Evolutionary conservation across 1,140 invertebrate species (phyloP), one percentile per base, ranked within the genome.

Genomic region (Wasmannia auropunctata): DNA sequence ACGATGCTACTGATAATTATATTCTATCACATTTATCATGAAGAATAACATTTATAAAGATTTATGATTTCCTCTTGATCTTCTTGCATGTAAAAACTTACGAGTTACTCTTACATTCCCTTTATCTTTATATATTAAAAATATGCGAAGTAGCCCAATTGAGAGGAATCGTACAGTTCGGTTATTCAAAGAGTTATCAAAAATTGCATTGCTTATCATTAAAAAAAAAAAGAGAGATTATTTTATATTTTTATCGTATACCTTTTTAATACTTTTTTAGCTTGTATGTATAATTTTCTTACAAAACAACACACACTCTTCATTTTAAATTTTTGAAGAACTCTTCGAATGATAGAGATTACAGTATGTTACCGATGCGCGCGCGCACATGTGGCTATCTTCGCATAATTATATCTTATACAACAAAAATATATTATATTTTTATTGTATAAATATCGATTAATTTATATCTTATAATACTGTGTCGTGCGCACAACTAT

Each of bases 351-450:
- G 22, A 72, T 34, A 69, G 14, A 58, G 11, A 72, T 56, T 16
- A 25, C 11, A 69, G 16, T 80, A 31, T 25, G 19, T 69, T 54
- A 69, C n/a, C n/a, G n/a, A n/a, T n/a, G n/a, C n/a, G n/a, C n/a
- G n/a, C n/a, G n/a, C n/a, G n/a, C 40, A 4, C 19, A 14, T 37
- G 28, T n/a, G 14, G 28, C 40, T 79, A 19, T 54, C 25, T 63
- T 22, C 22, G 5, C 31, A 56, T 34, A 49, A 49, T 79, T 49
- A 46, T 62, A 37, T n/a, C 46, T 37, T 80, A 22, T 40, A 56
- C 25, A 28, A 43, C 28, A 81, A 81, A 81, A 72, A 43, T 83
- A 72, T 56, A 72, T 83, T 22, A 1, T 74, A 74, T n/a, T n/a
- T n/a, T n/a, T n/a, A n/a, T n/a, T n/a, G n/a, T n/a, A n/a, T n/a